Percentiles rank a stretch among this genome's conserved stretches.
phyloP scores from a whole-genome alignment of 2,113 vertebrate genomes.

The Agapornis roseicollis region DNA sequence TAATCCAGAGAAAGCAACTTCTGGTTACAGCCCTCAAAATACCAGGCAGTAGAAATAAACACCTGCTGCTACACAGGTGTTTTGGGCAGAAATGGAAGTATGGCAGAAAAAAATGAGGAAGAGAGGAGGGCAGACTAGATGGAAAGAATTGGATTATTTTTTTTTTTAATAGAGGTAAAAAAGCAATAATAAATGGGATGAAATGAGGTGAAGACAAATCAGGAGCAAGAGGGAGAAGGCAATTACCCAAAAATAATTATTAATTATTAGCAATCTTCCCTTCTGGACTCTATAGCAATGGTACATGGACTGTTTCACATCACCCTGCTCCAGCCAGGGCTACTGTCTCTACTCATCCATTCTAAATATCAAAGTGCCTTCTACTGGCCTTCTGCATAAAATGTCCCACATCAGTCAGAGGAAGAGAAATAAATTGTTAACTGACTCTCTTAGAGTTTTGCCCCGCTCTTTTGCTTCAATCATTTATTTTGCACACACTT shows the following conservation, averaged over 20 bases:
- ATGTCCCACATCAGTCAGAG: not conserved
- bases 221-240: not conserved
- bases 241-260: not conserved
- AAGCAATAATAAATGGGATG: not conserved
- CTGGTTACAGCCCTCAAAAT: not conserved
- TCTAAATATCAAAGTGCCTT: not conserved
- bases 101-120: not conserved
- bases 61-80: not conserved
- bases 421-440: accelerated
- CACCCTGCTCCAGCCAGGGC: not conserved
- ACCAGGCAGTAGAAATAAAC: not conserved
- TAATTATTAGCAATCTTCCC: not conserved
- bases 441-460: not conserved
- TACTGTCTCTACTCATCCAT: not conserved
- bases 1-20: not conserved
- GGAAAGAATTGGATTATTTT: accelerated
- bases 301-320: not conserved
- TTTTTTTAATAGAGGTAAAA: not conserved
- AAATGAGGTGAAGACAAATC: not conserved
- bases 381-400: not conserved
- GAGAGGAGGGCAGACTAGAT: not conserved
- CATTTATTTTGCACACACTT: not conserved
- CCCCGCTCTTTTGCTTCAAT: not conserved
- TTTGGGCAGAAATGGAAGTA: not conserved
- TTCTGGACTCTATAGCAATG: not conserved